Conservation (phyloP, 2,113 vertebrate species). For the Dromiciops gliroides region DNA sequence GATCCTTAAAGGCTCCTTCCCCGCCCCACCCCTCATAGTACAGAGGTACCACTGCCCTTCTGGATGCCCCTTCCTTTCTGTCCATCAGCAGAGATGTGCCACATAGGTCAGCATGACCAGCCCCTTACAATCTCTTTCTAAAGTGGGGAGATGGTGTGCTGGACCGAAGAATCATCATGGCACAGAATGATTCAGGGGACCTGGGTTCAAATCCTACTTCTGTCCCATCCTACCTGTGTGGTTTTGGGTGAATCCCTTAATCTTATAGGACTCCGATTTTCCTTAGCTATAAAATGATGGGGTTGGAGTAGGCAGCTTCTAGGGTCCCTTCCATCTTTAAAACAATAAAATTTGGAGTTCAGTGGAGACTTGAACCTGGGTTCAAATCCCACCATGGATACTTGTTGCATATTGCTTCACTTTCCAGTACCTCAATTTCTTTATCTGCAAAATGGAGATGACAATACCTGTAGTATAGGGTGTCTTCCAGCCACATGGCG, state of each 20-base stretch:
- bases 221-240: background rate
- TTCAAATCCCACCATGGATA: background rate
- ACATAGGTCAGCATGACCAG: background rate
- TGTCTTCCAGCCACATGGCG: no score
- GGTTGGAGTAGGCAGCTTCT: background rate
- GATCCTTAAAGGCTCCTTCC: background rate
- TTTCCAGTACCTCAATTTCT: background rate
- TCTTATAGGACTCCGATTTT: background rate
- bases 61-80: background rate
- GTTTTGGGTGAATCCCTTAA: background rate
- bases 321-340: background rate
- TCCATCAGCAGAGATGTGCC: constrained; percentile 4
- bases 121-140: background rate
- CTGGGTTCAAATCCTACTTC: background rate
- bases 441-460: background rate
- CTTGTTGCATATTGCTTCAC: background rate
- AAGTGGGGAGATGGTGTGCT: background rate
- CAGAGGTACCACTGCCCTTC: background rate
- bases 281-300: background rate
- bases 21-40: background rate
- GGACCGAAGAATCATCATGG: background rate
- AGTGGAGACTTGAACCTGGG: background rate
- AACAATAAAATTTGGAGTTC: background rate
- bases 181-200: background rate
- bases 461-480: background rate